Evolutionary conservation across 2,797 vertebrate species (phyloP), one percentile per base, ranked within the genome.

Genomic region (Enteromius radiatus): DNA sequence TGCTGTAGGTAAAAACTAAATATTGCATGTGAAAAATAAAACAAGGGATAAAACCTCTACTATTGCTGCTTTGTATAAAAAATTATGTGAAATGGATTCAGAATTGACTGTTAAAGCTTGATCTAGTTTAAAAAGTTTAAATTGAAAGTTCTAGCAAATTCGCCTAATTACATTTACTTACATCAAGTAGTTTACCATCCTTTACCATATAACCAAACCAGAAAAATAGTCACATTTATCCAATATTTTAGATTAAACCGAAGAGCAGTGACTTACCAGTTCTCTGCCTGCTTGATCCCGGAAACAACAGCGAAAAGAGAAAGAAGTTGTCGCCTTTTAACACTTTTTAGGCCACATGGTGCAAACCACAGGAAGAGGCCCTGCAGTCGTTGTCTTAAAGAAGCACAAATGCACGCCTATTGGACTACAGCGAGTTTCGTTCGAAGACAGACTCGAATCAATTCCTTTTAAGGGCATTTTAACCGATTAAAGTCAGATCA

Each of bases 261-360:
- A 82, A 69, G 71, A 76, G 73, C 49, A 33, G 15, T 8, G 28
- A 77, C 81, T 83, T 59, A 83, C 81, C 74, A 33, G 21, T 54
- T 47, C 74, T 76, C 4, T 86, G 80, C 84, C 85, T 84, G 79
- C 70, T 88, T 90, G 84, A 56, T 87, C 88, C 3, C 5, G 81
- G 91, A 90, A 93, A 91, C 95, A 94, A 93, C 94, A 94, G 94
- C 94, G 90, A 89, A 89, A 87, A 90, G 91, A 92, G 88, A 90
- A 90, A 92, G 82, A 52, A 80, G 84, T 90, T 91, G 91, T 89
- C 93, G 89, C 93, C 92, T 96, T 96, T 96, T 95, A 96, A 95
- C 94, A 87, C 90, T 45, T 87, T 85, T 82, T 87, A 81, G 84
- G 77, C 91, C 96, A 97, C 95, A 95, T 96, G 96, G 93, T 94